A percentile compares a stretch with the other conserved stretches of the same genome.
Conservation (phyloP, 1,140 invertebrate species). For the Microplitis mediator region DNA sequence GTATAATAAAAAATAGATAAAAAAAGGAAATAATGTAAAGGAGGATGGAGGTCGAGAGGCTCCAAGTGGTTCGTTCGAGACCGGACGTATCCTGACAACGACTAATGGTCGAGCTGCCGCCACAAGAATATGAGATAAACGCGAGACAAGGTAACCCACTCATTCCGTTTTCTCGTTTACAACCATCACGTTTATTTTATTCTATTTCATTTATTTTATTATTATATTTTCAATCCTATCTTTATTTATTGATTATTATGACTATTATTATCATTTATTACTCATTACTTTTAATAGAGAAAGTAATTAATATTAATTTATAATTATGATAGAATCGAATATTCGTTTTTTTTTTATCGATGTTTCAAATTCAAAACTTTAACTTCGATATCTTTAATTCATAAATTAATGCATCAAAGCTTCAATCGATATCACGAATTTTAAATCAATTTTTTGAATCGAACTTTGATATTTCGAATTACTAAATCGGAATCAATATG, state of each 20-base stretch:
- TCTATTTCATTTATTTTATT: not conserved
- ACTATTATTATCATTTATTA: no score
- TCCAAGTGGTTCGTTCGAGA: conserved; percentile 33
- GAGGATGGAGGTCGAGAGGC: conserved; percentile 28
- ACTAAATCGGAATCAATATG: no score
- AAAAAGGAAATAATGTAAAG: conserved; percentile 11
- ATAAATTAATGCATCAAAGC: no score
- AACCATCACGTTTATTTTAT: conserved; percentile 37
- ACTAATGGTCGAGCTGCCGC: conserved; percentile 47
- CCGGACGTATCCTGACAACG: conserved; percentile 51
- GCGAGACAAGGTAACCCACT: conserved; percentile 38
- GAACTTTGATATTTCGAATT: no score
- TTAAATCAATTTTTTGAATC: no score
- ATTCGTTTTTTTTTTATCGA: no score
- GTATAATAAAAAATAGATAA: conserved; percentile 9
- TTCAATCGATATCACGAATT: no score
- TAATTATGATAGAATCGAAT: no score
- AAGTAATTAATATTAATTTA: not conserved
- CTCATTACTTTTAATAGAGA: no score
- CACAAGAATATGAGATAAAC: conserved; percentile 41
- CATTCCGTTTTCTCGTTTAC: conserved; percentile 49
- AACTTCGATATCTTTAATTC: no score
- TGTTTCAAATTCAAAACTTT: no score
- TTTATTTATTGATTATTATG: no score
- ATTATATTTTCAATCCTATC: not conserved